Base-by-base conservation (phyloP, 2,113 vertebrate species). In the Oreochromis niloticus region DNA sequence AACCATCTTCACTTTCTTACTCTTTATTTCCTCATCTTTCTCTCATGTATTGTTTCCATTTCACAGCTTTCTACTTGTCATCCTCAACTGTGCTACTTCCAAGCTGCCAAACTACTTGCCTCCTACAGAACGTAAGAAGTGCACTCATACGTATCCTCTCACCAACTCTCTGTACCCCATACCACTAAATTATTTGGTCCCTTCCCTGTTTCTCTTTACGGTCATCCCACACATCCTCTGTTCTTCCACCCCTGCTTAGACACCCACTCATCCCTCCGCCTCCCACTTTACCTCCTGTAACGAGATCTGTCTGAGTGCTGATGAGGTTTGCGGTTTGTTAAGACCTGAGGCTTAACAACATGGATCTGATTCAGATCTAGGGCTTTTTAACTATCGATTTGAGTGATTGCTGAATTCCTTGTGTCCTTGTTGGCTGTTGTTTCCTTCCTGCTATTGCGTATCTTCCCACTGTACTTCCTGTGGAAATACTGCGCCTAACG, bases 61-160 rank as follows among this genome's bases (percentile, higher is more conserved):
- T 92, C 93, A 90, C 94, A 95, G 94, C 94, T 93, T 89, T 93
- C 63, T 61, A 46, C 93, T 92, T 93, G 85, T 91, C 93, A 92
- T 88, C 90, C 81, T 90, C 90, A 91, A 81, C 91, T 75, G 48
- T 82, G 89, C 85, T 85, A 83, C 93, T 80, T 88, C 92, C 89
- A 93, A 87, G 89, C 94, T 48, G 93, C 91, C 94, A 88, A 90
- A 61, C 93, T 86, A 66, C 93, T 81, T 86, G 59, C 89, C 93
- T 91, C 90, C 94, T 80, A 85, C 82, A 6, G 85, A 94, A 95
- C 88, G 95, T 96, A 95, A 95, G 95, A 94, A 90, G 90, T 93
- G 89, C 93, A 90, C 80, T 78, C 89, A 90, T 80, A 68, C 2
- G 63, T 41, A 24, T 80, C 48, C 80, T 30, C n/a, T 63, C 34